phyloP scores from a whole-genome alignment of 2,113 vertebrate species.

The Percina caprodes region DNA sequence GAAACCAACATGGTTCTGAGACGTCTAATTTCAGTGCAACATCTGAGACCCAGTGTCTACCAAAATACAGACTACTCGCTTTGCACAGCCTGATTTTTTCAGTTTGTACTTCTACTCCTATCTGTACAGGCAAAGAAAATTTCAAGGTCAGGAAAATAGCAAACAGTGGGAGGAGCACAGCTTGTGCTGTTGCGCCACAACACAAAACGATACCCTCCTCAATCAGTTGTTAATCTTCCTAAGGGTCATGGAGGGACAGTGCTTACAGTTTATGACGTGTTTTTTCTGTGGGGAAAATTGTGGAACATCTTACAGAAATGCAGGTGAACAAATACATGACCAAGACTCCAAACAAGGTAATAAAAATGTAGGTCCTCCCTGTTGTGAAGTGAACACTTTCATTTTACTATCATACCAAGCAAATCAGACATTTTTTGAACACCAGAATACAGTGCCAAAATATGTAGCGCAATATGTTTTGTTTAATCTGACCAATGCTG shows the following conservation, averaged over 20 bases:
- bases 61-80: neutral
- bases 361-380: neutral
- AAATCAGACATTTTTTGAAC: neutral
- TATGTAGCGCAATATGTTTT: neutral
- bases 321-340: neutral
- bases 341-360: neutral
- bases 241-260: neutral
- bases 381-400: neutral
- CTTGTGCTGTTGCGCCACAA: neutral
- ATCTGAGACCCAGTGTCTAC: neutral
- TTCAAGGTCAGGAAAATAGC: neutral
- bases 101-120: neutral
- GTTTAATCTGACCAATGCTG: neutral
- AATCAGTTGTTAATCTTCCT: constrained; percentile 2
- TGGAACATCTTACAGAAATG: neutral
- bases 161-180: constrained; percentile 1
- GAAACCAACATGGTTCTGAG: too few relatives aligned
- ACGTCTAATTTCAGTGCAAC: neutral
- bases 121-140: neutral
- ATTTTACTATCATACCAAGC: neutral
- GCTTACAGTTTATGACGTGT: neutral
- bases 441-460: neutral
- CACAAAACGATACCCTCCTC: neutral
- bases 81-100: neutral
- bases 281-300: neutral